These are phyloP conservation scores for Xanthia icteritia DNA, from an alignment of 2,888 invertebrate species.

Conservation along the genomic window DNA sequence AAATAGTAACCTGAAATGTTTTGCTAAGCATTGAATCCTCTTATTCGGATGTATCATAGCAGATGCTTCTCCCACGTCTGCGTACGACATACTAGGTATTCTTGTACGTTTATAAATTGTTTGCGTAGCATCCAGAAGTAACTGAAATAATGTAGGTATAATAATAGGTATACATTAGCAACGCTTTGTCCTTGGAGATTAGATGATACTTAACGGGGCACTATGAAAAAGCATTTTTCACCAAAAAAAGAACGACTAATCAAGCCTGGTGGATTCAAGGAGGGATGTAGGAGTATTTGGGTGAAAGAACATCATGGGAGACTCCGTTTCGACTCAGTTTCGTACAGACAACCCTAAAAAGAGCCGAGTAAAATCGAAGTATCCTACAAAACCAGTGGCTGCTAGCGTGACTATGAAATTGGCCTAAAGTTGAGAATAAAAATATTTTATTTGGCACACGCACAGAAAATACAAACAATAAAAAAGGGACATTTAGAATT, in stretches of 20 bases:
- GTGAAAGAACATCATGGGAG: background rate
- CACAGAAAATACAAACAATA: too few relatives aligned
- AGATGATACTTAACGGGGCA: too few relatives aligned
- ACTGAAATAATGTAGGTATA: conserved; percentile 65
- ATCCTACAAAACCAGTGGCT: too few relatives aligned
- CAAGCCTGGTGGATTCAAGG: background rate
- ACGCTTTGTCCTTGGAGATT: background rate
- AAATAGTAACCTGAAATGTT: conserved; percentile 74
- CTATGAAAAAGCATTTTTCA: background rate
- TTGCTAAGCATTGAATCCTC: conserved; percentile 67
- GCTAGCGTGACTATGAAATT: too few relatives aligned
- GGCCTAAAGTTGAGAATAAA: too few relatives aligned
- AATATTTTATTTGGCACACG: too few relatives aligned
- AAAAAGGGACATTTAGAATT: too few relatives aligned
- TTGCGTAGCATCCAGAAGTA: conserved; percentile 76
- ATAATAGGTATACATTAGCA: background rate
- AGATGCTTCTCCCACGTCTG: conserved; percentile 83
- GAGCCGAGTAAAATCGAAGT: too few relatives aligned
- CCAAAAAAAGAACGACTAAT: background rate
- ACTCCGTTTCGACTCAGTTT: background rate
- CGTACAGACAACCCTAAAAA: background rate
- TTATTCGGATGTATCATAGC: conserved; percentile 68
- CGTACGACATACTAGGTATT: conserved; percentile 77
- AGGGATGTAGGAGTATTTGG: background rate
- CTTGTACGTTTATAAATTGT: conserved; percentile 75